Evolutionary conservation across 2,888 invertebrate genomes (phyloP), one percentile per base, ranked within the genome.

Genomic region (Imbricaverruca yamaguchii): DNA sequence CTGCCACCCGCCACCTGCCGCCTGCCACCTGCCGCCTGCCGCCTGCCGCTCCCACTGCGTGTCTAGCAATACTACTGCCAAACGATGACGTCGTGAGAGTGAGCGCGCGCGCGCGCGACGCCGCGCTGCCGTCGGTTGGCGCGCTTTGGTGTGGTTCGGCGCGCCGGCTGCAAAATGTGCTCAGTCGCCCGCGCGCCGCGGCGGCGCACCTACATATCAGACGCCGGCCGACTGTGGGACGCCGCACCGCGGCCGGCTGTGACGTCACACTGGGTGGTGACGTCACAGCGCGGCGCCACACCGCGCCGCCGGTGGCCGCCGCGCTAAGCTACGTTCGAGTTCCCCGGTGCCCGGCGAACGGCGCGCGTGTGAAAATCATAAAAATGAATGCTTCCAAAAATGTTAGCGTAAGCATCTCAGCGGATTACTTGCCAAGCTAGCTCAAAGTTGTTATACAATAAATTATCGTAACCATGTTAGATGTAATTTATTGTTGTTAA

Each of bases 391-490:
- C 74, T 74, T 74, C 74, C 74, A 74, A 55, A 74, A 53, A 55
- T 69, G 74, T 74, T 74, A 74, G 74, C 53, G 21, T 74, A 74
- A 74, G 74, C 74, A 53, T 74, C 74, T 74, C 74, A 74, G 74
- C 55, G 74, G 74, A 74, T 74, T 55, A 74, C 74, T 74, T 74
- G 74, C 74, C 74, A 74, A 74, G 74, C 74, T 74, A 74, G 74
- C 74, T 74, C 74, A 74, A 74, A 74, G 74, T 74, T 74, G 74
- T 74, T 74, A 74, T 74, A 74, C 74, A 74, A 74, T 74, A 74
- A 74, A 74, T 55, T 74, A 74, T 74, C 53, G 74, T 74, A 74
- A 55, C 23, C 55, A 74, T 74, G 74, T 74, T 74, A 74, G 74
- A 18, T 74, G 74, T 74, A 55, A 74, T 21, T 74, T 21, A 55